A percentile compares a stretch with the other conserved stretches of the same genome.
Evolutionary conservation across 2,888 invertebrate genomes (phyloP).

Genomic region (Ephialtes manifestator): DNA sequence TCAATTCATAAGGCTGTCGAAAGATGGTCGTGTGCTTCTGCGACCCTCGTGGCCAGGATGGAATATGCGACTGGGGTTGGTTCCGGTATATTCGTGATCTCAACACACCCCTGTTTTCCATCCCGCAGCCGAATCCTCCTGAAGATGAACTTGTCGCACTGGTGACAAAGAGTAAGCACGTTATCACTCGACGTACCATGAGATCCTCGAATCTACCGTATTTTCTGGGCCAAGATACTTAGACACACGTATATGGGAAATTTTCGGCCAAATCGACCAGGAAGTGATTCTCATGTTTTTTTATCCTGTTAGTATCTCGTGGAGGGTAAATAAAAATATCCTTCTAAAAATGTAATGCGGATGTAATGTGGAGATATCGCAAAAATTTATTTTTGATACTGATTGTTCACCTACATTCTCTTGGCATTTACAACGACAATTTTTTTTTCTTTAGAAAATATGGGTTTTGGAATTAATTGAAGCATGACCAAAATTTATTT

Average conservation of each 20-base stretch:
- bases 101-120: slow-evolving; percentile 21
- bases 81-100: neutral
- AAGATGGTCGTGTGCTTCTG: slow-evolving; percentile 35
- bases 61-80: neutral
- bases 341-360: neutral
- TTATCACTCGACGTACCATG: neutral
- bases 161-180: slow-evolving; percentile 6
- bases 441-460: neutral
- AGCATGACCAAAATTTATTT: neutral
- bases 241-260: neutral
- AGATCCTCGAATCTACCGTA: neutral
- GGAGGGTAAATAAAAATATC: neutral
- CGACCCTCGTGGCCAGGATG: neutral
- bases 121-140: slow-evolving; percentile 12
- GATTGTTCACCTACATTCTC: neutral
- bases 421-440: neutral
- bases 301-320: neutral
- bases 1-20: slow-evolving; percentile 61
- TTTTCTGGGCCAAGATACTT: neutral
- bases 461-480: neutral
- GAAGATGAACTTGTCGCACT: slow-evolving; percentile 5
- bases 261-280: neutral
- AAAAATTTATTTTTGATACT: neutral
- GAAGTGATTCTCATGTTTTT: neutral
- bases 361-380: neutral